Evolutionary conservation across 1,140 invertebrate genomes (phyloP), one percentile per base, ranked within the genome.

Genomic region (Plodia interpunctella): DNA sequence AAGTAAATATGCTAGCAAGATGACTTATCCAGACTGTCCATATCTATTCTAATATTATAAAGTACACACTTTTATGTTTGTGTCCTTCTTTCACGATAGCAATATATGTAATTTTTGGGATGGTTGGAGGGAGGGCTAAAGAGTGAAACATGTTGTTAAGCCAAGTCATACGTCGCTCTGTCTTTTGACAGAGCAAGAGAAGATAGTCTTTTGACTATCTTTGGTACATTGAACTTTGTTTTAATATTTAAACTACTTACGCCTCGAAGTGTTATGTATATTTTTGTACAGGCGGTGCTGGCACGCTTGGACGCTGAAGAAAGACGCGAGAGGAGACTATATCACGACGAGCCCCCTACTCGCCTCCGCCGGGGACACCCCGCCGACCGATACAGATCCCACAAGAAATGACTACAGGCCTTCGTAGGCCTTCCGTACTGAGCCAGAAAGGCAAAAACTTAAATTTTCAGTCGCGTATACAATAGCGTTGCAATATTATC

Each of bases 261-360:
- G 21, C 21, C 6, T 6, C 2, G 21, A 25, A 2, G 21, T 25
- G 21, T 6, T 15, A 8, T 38, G 2, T 38, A 25, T 57, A 20
- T 52, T 44, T 61, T 49, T 32, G 52, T 38, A 25, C 68, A 83
- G 83, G 73, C 73, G 6, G 62, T 68, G 1, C 20, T 71, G n/a
- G 65, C 70, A 4, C 82, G 72, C 54, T 38, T 74, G 21, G 76
- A 79, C 21, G 49, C 21, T 13, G 78, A 76, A 17, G 76, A 76
- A 30, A 69, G 70, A 13, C 70, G 72, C 5, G 78, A 87, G 0
- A 76, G 59, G 49, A 77, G 61, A 53, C 15, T 72, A 13, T 75
- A 73, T 52, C 71, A 51, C 44, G 80, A 87, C 18, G 83, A 87
- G 49, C 76, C 74, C 6, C 84, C 84, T 0, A 83, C 76, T 21